phyloP scores from a whole-genome alignment of 2,888 invertebrate species.

The Plebejus melissa region DNA sequence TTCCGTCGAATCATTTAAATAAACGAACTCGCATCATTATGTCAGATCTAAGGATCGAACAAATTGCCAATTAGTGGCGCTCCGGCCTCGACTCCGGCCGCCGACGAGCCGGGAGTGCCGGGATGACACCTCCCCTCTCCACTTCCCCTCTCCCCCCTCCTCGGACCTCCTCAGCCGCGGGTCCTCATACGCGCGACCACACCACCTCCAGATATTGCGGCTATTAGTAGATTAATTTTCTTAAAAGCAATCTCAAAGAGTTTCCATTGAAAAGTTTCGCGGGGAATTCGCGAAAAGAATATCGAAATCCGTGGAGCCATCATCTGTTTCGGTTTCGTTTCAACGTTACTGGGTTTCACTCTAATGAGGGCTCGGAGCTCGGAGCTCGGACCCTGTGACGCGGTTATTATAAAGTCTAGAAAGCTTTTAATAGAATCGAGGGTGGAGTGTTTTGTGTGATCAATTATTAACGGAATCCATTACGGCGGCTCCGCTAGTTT shows the following conservation, averaged over 20 bases:
- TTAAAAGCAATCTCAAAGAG: constrained; percentile 76
- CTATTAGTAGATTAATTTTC: constrained; percentile 77
- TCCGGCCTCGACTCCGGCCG: constrained; percentile 47
- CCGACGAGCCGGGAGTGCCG: constrained; percentile 42
- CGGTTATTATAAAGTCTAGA: constrained; percentile 19
- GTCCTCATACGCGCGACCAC: constrained; percentile 34
- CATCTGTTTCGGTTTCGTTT: not conserved
- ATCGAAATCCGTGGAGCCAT: constrained; percentile 49
- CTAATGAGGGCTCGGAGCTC: not conserved
- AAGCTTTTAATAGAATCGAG: constrained; percentile 26
- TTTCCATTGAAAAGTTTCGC: constrained; percentile 75
- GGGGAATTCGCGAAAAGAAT: constrained; percentile 67
- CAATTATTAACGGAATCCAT: constrained; percentile 31
- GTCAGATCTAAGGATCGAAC: constrained; percentile 77
- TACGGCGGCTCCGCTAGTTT: constrained; percentile 46
- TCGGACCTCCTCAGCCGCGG: not conserved
- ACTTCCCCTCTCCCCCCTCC: constrained; percentile 22
- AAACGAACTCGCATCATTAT: constrained; percentile 77
- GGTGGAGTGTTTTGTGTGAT: constrained; percentile 27
- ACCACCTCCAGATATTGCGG: constrained; percentile 37
- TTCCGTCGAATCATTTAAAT: constrained; percentile 77
- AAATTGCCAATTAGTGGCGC: constrained; percentile 77
- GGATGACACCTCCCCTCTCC: constrained; percentile 32
- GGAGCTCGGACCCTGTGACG: not conserved
- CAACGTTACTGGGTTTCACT: not conserved